Evolutionary conservation across 2,113 vertebrate genomes (phyloP).

Genomic region (Podarcis muralis): DNA sequence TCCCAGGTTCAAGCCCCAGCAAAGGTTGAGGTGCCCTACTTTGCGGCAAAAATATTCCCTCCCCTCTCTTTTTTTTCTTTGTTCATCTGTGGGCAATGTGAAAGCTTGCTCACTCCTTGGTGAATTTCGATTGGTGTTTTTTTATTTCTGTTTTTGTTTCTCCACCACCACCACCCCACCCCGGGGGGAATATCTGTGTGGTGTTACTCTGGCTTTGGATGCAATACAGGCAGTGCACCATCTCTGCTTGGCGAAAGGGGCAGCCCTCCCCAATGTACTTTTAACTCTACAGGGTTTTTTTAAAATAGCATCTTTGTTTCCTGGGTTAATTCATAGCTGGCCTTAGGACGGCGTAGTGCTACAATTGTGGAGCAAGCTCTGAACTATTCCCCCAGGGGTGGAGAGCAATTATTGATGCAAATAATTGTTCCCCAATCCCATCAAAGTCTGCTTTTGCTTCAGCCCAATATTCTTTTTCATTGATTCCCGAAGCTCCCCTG

Average conservation of each 20-base stretch:
- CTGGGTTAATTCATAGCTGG: slow-evolving; percentile 6
- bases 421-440: slow-evolving; percentile 11
- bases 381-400: not conserved
- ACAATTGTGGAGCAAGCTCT: not conserved
- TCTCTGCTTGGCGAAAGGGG: not conserved
- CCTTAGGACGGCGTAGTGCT: not conserved
- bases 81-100: not conserved
- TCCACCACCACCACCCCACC: accelerated
- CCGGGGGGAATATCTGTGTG: too few relatives aligned
- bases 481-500: not conserved
- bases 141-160: not conserved
- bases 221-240: not conserved
- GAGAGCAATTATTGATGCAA: slow-evolving; percentile 22
- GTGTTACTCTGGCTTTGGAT: not conserved
- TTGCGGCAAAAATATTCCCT: too few relatives aligned
- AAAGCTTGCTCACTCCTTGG: not conserved
- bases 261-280: not conserved
- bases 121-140: not conserved
- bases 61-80: too few relatives aligned
- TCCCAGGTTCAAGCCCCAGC: too few relatives aligned
- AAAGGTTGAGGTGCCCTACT: too few relatives aligned
- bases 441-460: slow-evolving; percentile 14
- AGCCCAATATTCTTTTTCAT: not conserved
- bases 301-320: not conserved
- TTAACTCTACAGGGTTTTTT: not conserved